phyloP scores from a whole-genome alignment of 2,797 vertebrate genomes.

The Bovichtus diacanthus region DNA sequence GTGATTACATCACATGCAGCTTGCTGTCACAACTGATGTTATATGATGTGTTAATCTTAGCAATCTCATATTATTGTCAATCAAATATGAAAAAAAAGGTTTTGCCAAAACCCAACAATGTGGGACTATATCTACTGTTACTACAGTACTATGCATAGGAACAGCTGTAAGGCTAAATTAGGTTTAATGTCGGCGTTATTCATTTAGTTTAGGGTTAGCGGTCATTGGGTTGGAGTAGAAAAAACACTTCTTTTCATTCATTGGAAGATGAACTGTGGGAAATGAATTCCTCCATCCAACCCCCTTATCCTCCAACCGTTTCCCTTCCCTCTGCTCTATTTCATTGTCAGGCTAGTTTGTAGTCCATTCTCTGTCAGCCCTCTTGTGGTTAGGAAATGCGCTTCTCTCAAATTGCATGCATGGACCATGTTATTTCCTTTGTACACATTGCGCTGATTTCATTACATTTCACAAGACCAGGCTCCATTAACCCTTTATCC shows the following conservation, averaged over 20 bases:
- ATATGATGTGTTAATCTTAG: not conserved
- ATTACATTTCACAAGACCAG: constrained; percentile 11
- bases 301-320: constrained; percentile 10
- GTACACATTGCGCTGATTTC: constrained; percentile 14
- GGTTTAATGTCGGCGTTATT: constrained; percentile 7
- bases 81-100: not conserved
- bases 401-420: constrained; percentile 14
- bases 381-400: constrained; percentile 7
- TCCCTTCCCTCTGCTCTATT: not conserved
- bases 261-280: not conserved
- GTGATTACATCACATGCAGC: constrained; percentile 47
- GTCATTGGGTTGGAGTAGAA: not conserved
- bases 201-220: not conserved
- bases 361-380: not conserved
- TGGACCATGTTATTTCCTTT: constrained; percentile 22
- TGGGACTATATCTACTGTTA: not conserved
- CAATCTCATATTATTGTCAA: constrained; percentile 10
- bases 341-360: not conserved
- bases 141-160: not conserved
- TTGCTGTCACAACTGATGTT: constrained; percentile 34
- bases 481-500: constrained; percentile 43
- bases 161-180: not conserved
- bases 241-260: not conserved
- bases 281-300: not conserved
- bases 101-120: not conserved